Base-by-base conservation (phyloP, 2,797 vertebrate species). In the Erithacus rubecula region DNA sequence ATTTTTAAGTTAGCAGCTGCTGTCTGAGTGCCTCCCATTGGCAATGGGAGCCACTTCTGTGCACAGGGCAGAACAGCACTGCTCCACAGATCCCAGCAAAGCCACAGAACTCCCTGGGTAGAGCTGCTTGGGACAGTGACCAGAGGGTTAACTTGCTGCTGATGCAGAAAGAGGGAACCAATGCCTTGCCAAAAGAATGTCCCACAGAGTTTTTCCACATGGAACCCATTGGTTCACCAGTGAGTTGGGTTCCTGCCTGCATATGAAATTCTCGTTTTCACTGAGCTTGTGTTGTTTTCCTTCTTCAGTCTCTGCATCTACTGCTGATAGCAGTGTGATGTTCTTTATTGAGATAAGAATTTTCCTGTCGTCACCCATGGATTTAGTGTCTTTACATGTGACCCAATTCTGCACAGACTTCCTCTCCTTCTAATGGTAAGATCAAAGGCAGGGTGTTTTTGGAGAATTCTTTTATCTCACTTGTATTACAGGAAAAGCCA, bases 221-320 rank as follows among this genome's bases (percentile, higher is more conserved):
- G 47, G 60, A 80, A 10, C 9, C 22, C 0, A 0, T 3, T 89
- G 67, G 47, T 43, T 87, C 0, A 0, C 44, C 43, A 41, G 8
- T 4, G 1, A 46, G 52, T 24, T 85, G 26, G 9, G 43, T 30
- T 75, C 23, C 56, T 94, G 53, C 47, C n/a, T 72, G 21, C 4
- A 2, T 52, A 6, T 43, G 37, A 90, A 92, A 58, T n/a, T 76
- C 39, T 85, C 19, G 22, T 74, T 85, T 83, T 67, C 56, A 12
- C 21, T 75, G 69, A 80, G 20, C 21, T 67, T 70, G 44, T 39
- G 56, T 13, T 19, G 1, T 85, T 85, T 85, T 87, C 22, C 64
- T 91, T 43, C 78, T 76, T 89, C 64, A 87, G 13, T 24, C 15
- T 70, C 36, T 64, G 49, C 41, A 47, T 47, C 65, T 51, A 27